Conservation (phyloP, 2,797 vertebrate species). For the Discoglossus pictus region DNA sequence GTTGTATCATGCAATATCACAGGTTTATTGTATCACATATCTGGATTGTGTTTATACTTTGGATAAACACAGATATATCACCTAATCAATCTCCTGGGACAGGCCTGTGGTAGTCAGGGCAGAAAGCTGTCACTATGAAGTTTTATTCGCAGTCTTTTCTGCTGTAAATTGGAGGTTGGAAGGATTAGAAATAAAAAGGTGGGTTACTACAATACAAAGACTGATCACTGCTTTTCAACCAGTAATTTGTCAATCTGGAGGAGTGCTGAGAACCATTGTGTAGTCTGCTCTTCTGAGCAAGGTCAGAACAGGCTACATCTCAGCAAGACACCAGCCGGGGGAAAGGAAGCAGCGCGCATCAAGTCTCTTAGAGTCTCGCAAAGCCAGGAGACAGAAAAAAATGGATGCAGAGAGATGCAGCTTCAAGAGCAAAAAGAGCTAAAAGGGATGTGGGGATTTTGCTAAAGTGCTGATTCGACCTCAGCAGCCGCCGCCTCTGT, state of each 20-base stretch:
- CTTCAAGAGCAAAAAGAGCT: slow-evolving; percentile 35
- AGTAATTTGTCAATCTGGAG: slow-evolving; percentile 65
- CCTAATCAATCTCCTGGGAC: slow-evolving; percentile 27
- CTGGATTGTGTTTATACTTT: slow-evolving; percentile 30
- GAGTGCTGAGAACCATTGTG: slow-evolving; percentile 64
- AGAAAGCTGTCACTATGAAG: not conserved
- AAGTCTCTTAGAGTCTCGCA: slow-evolving; percentile 23
- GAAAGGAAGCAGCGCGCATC: slow-evolving; percentile 7
- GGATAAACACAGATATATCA: slow-evolving; percentile 32
- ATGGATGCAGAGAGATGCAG: slow-evolving; percentile 27
- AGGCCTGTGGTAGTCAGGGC: slow-evolving; percentile 10
- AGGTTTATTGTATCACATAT: slow-evolving; percentile 22
- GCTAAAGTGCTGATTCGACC: slow-evolving; percentile 46
- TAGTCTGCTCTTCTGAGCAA: slow-evolving; percentile 62
- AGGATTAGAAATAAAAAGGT: slow-evolving; percentile 53
- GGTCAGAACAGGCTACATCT: slow-evolving; percentile 60
- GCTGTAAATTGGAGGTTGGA: slow-evolving; percentile 44
- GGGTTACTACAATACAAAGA: slow-evolving; percentile 61
- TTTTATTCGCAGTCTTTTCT: slow-evolving; percentile 24
- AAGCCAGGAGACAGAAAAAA: slow-evolving; percentile 32
- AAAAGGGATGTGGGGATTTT: slow-evolving; percentile 41
- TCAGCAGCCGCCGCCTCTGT: slow-evolving; percentile 30
- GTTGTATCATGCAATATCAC: not conserved
- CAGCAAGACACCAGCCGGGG: slow-evolving; percentile 39
- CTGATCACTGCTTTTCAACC: slow-evolving; percentile 61